Base-by-base conservation (phyloP, 1,140 invertebrate genomes). In the Leptinotarsa defecta region DNA sequence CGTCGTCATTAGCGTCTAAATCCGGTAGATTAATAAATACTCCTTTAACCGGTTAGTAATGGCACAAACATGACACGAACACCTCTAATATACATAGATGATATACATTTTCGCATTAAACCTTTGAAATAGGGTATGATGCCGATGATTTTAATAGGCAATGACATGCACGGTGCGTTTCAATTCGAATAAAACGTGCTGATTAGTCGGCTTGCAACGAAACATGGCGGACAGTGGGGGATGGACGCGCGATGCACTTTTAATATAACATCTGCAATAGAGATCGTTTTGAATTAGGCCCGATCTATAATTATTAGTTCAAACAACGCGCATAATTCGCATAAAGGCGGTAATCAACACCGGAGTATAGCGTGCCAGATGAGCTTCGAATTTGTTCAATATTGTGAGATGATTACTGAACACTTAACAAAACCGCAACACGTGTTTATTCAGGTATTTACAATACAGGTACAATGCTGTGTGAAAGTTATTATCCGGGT, bases 111-210 rank as follows among this genome's bases (percentile, higher is more conserved):
- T 71, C 77, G 77, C 79, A 81, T 80, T 82, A 81, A 75, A 80
- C 77, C 77, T 80, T 74, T 74, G 78, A 79, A 80, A 81, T 78
- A 79, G 77, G 64, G 77, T 69, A 67, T 77, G 78, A 81, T 71
- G 78, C 76, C 80, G 77, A 83, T 82, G 84, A 84, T 84, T 84
- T 82, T 84, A 84, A 85, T 84, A 80, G 83, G 82, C 81, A 83
- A 84, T 84, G 84, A 84, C 83, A 84, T 84, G 82, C 80, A 77
- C 80, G 75, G 80, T 81, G 82, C 79, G 82, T 83, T 84, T 82
- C 80, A 81, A 83, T 83, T 80, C 78, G 79, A 80, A 83, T 83
- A 83, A 84, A 84, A 84, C 83, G 83, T 84, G 83, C 83, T 84
- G 83, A 84, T 84, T 84, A 84, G 83, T 83, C 79, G 76, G 75